Conservation (phyloP, 2,888 invertebrate genomes). For the Tenthredo livida region DNA sequence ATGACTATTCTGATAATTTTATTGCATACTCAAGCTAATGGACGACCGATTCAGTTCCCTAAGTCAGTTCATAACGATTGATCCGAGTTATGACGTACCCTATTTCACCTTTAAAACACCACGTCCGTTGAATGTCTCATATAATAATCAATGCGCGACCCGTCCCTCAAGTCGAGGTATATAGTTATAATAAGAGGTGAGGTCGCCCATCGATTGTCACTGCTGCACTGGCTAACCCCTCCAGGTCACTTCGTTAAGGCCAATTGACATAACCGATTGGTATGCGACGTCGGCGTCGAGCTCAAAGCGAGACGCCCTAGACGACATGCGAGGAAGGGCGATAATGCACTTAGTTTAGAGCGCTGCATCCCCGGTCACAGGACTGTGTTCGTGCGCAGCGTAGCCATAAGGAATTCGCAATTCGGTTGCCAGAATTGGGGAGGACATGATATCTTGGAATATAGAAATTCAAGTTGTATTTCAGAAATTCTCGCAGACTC, state of each 20-base stretch:
- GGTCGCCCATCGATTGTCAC: conserved; percentile 44
- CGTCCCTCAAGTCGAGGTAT: neutral
- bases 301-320: conserved; percentile 67
- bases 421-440: neutral
- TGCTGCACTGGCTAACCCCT: conserved; percentile 47
- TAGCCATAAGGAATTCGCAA: neutral
- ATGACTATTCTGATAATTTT: no score
- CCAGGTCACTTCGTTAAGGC: conserved; percentile 72
- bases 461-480: no score
- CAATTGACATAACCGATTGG: conserved; percentile 77
- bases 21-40: no score
- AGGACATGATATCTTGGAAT: neutral
- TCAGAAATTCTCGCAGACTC: neutral
- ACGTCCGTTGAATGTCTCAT: conserved; percentile 13
- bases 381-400: neutral
- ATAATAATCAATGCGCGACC: conserved; percentile 27
- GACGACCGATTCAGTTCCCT: neutral
- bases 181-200: neutral
- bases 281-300: conserved; percentile 69
- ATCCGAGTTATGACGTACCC: neutral
- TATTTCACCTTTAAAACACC: conserved; percentile 24
- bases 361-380: neutral
- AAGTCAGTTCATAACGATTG: neutral
- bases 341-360: conserved; percentile 67
- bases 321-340: conserved; percentile 58